phyloP scores from a whole-genome alignment of 2,113 vertebrate species.

The Prunella fulvescens region DNA sequence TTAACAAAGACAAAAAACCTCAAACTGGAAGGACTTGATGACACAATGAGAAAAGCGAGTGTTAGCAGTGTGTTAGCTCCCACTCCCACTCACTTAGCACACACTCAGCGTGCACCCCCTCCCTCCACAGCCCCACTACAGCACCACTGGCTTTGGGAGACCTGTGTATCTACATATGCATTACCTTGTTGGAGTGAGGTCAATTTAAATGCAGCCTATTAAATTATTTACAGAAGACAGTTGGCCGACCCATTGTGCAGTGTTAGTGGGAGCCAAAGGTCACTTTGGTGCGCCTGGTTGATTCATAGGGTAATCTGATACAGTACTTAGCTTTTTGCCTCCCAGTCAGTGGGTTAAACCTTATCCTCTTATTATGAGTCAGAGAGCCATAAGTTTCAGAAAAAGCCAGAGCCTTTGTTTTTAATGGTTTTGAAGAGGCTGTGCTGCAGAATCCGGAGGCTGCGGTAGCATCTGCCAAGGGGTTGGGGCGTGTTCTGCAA shows the following conservation, averaged over 20 bases:
- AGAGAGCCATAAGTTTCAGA: slow-evolving; percentile 38
- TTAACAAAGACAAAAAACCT: background rate
- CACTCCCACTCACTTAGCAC: background rate
- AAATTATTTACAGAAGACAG: slow-evolving; percentile 83
- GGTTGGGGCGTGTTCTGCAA: background rate
- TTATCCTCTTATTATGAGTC: slow-evolving; percentile 60
- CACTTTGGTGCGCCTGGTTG: slow-evolving; percentile 50
- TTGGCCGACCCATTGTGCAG: slow-evolving; percentile 62
- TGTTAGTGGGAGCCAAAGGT: slow-evolving; percentile 69
- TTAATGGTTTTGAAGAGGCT: slow-evolving; percentile 19
- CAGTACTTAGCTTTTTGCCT: slow-evolving; percentile 44
- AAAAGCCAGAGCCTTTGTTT: slow-evolving; percentile 18
- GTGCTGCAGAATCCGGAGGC: background rate
- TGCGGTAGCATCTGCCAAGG: background rate
- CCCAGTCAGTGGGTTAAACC: slow-evolving; percentile 24
- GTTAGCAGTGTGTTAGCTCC: background rate
- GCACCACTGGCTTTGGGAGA: background rate
- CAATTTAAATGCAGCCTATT: slow-evolving; percentile 60
- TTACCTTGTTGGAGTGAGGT: slow-evolving; percentile 20
- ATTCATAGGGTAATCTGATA: slow-evolving; percentile 70
- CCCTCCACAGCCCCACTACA: background rate
- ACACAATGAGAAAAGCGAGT: background rate
- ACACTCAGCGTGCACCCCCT: background rate
- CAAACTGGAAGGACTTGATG: background rate
- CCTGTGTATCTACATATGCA: background rate